Conservation (phyloP, 2,797 vertebrate genomes). For the Thripadectes ignobilis region DNA sequence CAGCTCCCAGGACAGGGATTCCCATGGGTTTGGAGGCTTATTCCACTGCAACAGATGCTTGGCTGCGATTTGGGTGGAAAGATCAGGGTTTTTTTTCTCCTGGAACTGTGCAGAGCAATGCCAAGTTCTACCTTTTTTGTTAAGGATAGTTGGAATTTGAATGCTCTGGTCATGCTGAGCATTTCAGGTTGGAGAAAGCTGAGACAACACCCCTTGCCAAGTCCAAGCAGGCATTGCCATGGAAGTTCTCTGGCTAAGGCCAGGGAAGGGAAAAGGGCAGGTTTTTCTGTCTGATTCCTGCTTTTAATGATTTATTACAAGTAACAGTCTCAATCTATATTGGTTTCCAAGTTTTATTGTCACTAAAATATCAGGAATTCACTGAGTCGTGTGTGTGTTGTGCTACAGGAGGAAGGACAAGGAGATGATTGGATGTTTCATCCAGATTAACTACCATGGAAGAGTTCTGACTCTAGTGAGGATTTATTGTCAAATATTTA, state of each 20-base stretch:
- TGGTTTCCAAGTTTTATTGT: background rate
- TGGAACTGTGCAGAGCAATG: background rate
- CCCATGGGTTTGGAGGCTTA: conserved; percentile 34
- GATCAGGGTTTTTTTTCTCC: background rate
- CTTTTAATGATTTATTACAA: background rate
- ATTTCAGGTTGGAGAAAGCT: background rate
- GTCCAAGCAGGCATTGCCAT: background rate
- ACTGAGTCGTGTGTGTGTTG: background rate
- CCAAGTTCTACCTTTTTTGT: background rate
- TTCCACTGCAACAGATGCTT: conserved; percentile 34
- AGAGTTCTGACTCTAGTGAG: background rate
- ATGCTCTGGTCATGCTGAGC: background rate
- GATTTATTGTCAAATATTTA: background rate
- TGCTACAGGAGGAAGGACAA: background rate
- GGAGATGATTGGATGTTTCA: background rate
- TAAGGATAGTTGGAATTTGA: background rate
- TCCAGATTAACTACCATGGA: background rate
- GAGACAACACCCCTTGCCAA: background rate
- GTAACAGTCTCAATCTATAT: background rate
- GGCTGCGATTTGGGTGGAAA: conserved; percentile 17
- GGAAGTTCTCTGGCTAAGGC: background rate
- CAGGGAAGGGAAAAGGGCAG: background rate
- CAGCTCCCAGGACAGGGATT: conserved; percentile 27
- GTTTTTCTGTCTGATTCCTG: background rate
- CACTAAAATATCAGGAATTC: background rate